Evolutionary conservation across 2,888 invertebrate species (phyloP).

Genomic region (Lydus trimaculatus): DNA sequence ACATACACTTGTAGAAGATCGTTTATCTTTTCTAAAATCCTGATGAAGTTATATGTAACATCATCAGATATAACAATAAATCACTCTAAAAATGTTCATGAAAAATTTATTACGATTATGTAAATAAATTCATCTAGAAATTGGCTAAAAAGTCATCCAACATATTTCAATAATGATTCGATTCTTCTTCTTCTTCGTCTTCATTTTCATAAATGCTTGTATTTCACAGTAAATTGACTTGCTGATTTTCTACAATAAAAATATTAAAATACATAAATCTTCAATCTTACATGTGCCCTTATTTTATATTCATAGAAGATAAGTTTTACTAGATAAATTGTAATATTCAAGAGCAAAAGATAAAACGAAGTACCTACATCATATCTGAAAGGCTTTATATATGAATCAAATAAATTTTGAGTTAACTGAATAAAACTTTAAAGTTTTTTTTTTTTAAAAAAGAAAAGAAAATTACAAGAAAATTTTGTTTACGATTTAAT

Average conservation of each 20-base stretch:
- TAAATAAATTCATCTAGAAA: not conserved
- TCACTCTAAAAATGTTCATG: not conserved
- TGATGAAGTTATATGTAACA: conserved; percentile 1
- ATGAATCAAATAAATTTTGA: not conserved
- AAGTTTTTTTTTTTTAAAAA: not conserved
- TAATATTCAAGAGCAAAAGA: not conserved
- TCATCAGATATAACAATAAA: not conserved
- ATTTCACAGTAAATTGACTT: not conserved
- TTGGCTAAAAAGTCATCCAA: not conserved
- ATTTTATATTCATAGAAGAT: not conserved
- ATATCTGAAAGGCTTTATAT: not conserved
- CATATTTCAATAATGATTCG: not conserved
- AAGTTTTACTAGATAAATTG: not conserved
- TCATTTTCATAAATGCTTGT: not conserved
- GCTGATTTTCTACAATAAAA: not conserved
- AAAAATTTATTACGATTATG: conserved; percentile 1
- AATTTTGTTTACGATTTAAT: not conserved
- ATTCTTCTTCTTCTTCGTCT: not conserved
- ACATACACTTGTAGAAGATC: not conserved
- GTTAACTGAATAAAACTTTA: not conserved
- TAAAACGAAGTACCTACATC: not conserved
- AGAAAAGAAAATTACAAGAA: not conserved
- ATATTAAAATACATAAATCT: not conserved
- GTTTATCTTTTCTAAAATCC: conserved; percentile 2
- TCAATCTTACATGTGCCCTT: not conserved